Percentiles rank a stretch among this genome's conserved stretches.
Conservation (phyloP, 2,797 vertebrate species). For the Iguana delicatissima region DNA sequence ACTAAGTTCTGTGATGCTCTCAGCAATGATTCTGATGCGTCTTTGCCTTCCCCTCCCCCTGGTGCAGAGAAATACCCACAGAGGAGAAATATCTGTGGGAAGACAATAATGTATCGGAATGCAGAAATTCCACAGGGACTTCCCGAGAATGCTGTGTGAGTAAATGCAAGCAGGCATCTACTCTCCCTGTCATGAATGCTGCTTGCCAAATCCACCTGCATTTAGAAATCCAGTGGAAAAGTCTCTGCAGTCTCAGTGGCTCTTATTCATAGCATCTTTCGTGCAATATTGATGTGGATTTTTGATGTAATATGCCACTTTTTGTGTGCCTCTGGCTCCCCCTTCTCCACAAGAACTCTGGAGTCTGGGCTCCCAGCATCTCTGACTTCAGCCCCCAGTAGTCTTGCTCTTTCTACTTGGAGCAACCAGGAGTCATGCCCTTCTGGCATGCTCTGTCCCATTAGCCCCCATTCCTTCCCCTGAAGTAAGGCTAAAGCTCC, state of each 20-base stretch:
- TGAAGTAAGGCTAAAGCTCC: neutral
- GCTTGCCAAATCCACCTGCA: conserved; percentile 1
- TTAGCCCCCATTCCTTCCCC: conserved; percentile 11
- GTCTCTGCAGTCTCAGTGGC: neutral
- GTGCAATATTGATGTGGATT: neutral
- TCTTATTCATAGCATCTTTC: neutral
- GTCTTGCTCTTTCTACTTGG: neutral
- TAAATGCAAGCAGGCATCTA: neutral
- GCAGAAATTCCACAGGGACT: conserved; percentile 6
- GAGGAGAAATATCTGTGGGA: neutral
- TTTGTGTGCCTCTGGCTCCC: neutral
- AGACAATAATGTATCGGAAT: neutral
- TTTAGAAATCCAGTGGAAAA: conserved; percentile 5
- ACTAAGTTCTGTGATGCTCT: neutral
- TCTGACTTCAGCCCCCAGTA: too few relatives aligned
- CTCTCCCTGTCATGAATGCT: conserved; percentile 4
- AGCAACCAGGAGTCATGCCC: neutral
- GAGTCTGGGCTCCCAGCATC: neutral
- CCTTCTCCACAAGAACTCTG: neutral
- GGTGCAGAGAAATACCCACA: neutral
- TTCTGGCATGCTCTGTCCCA: neutral
- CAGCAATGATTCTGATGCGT: neutral
- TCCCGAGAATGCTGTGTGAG: neutral
- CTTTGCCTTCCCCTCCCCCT: too few relatives aligned
- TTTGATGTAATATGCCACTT: conserved; percentile 3